Evolutionary conservation across 2,888 invertebrate genomes (phyloP).

Genomic region (Lapara coniferarum): DNA sequence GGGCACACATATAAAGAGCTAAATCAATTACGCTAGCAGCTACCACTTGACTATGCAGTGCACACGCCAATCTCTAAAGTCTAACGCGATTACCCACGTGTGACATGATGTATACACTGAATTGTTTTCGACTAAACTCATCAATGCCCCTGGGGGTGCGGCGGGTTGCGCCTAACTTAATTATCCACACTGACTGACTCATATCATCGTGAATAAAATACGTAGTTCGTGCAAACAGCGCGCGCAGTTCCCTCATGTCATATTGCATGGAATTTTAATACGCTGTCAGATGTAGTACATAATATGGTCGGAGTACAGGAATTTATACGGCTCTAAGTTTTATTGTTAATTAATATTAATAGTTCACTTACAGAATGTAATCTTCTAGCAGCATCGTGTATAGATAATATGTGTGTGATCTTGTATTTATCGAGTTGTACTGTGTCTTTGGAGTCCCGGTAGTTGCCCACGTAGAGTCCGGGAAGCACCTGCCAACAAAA

Average conservation of each 20-base stretch:
- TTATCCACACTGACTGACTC: conserved; percentile 26
- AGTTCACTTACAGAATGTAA: conserved; percentile 89
- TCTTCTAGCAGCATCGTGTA: conserved; percentile 96
- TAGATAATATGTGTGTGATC: conserved; percentile 97
- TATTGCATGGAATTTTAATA: conserved; percentile 5
- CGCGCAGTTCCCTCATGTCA: conserved; percentile 5
- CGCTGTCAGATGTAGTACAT: background rate
- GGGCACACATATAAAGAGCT: conserved; percentile 2
- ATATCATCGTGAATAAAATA: conserved; percentile 26
- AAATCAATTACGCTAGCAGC: background rate
- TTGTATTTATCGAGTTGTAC: conserved; percentile 94
- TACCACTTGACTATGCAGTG: background rate
- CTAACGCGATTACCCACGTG: conserved; percentile 5
- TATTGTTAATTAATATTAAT: background rate
- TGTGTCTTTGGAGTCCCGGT: conserved; percentile 96
- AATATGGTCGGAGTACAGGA: background rate
- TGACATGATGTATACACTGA: background rate
- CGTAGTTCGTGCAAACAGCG: background rate
- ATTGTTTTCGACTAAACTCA: conserved; percentile 32
- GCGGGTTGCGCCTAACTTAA: conserved; percentile 30
- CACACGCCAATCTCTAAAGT: background rate
- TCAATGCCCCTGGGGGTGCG: conserved; percentile 30
- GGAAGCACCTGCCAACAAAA: conserved; percentile 89
- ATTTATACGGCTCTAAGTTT: background rate
- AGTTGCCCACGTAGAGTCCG: conserved; percentile 97